A percentile compares a stretch with the other conserved stretches of the same genome.
phyloP scores from a whole-genome alignment of 2,888 invertebrate species.

The Gasteruption jaculator region DNA sequence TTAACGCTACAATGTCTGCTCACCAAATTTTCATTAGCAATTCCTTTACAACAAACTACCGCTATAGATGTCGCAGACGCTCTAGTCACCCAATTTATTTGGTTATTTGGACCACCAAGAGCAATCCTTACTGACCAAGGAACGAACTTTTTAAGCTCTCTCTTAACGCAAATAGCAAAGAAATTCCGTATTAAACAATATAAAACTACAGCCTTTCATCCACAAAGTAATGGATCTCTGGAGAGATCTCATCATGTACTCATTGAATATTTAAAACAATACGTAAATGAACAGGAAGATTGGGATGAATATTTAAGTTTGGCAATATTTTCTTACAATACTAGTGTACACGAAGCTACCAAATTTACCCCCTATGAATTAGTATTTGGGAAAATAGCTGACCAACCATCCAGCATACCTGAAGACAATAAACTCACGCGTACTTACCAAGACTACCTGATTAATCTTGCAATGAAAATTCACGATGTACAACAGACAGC shows the following conservation, averaged over 20 bases:
- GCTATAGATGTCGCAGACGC: conserved; percentile 20
- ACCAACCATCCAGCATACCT: conserved; percentile 16
- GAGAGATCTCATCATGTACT: conserved; percentile 20
- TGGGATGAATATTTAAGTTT: conserved; percentile 19
- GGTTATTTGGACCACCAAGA: conserved; percentile 17
- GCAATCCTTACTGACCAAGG: conserved; percentile 22
- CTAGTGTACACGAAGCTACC: conserved; percentile 19
- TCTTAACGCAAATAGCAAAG: conserved; percentile 16
- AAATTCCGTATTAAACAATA: conserved; percentile 15
- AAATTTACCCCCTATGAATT: conserved; percentile 18
- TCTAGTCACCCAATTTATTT: conserved; percentile 18
- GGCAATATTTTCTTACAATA: conserved; percentile 18
- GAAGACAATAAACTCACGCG: too few relatives aligned
- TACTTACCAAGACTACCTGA: too few relatives aligned
- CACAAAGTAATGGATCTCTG: conserved; percentile 17
- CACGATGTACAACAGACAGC: too few relatives aligned
- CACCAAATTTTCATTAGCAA: conserved; percentile 14
- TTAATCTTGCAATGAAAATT: too few relatives aligned
- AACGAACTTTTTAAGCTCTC: conserved; percentile 16
- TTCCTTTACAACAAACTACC: conserved; percentile 8
- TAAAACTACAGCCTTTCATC: conserved; percentile 16
- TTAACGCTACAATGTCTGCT: conserved; percentile 15
- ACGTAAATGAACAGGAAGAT: conserved; percentile 9
- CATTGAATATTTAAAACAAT: conserved; percentile 20
- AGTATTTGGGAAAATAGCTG: conserved; percentile 19